These are phyloP conservation scores for Pristionchus arcanus DNA, from an alignment of 2,888 invertebrate species.

Conservation along the genomic window DNA sequence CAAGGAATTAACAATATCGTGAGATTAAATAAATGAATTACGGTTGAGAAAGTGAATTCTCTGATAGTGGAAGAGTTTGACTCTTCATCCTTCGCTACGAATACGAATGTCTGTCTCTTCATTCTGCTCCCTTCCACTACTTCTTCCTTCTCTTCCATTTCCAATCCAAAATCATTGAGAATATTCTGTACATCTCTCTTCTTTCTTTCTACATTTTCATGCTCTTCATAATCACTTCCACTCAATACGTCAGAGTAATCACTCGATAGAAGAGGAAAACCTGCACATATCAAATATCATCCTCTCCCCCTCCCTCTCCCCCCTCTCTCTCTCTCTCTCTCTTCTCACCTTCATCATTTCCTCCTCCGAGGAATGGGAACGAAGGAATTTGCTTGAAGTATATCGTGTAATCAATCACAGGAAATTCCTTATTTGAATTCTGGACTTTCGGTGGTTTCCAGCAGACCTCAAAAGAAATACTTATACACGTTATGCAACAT, in stretches of 20 bases:
- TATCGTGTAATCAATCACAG: constrained; percentile 71
- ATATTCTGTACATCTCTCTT: background rate
- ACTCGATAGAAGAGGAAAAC: constrained; percentile 42
- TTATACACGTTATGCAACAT: no score
- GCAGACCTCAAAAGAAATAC: constrained; percentile 42
- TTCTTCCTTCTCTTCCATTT: constrained; percentile 33
- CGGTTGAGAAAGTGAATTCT: constrained; percentile 62
- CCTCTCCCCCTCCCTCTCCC: background rate
- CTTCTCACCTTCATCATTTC: constrained; percentile 59
- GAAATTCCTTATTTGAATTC: constrained; percentile 59
- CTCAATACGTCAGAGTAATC: constrained; percentile 36
- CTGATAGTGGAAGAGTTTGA: constrained; percentile 68
- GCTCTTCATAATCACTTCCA: constrained; percentile 34
- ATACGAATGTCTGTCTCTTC: constrained; percentile 60
- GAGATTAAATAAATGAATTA: background rate
- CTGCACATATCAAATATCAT: background rate
- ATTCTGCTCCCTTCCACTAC: background rate
- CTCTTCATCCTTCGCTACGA: constrained; percentile 67
- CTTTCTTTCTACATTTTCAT: constrained; percentile 11
- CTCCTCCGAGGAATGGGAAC: constrained; percentile 70
- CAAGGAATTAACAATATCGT: background rate
- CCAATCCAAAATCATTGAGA: background rate
- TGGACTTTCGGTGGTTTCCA: constrained; percentile 54
- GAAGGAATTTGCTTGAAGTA: constrained; percentile 72
- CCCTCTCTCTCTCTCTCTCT: background rate